A percentile compares a stretch with the other conserved stretches of the same genome.
These are phyloP conservation scores for Caenorhabditis sinica DNA, from an alignment of 2,888 invertebrate species.

Conservation along the genomic window DNA sequence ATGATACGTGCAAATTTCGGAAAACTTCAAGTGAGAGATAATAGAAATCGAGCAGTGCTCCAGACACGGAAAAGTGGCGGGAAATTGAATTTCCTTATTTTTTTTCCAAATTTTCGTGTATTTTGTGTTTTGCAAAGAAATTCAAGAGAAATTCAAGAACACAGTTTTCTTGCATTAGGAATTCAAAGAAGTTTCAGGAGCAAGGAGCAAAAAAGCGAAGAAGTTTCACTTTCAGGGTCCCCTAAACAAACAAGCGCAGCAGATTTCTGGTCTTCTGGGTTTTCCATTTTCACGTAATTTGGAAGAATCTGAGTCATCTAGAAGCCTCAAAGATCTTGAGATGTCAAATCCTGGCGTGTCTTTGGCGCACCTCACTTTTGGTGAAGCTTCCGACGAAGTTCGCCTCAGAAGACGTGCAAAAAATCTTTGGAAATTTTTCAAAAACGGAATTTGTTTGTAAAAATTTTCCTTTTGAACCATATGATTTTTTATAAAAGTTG, in stretches of 20 bases:
- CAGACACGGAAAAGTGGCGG: constrained; percentile 41
- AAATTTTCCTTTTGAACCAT: too few species aligned
- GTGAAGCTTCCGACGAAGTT: too few species aligned
- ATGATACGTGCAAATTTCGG: constrained; percentile 48
- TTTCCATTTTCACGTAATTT: not conserved
- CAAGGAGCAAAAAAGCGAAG: not conserved
- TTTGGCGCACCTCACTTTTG: too few species aligned
- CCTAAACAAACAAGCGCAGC: not conserved
- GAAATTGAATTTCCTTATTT: constrained; percentile 46
- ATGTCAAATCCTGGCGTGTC: too few species aligned
- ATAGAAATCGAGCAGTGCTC: not conserved
- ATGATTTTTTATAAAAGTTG: too few species aligned
- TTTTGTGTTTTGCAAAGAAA: constrained; percentile 24
- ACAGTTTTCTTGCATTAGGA: not conserved
- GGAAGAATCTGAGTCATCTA: not conserved
- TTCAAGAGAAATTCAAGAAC: not conserved
- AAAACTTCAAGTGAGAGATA: not conserved
- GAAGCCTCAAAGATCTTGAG: not conserved
- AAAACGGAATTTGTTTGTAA: too few species aligned
- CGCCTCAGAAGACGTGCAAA: too few species aligned
- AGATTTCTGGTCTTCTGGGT: not conserved
- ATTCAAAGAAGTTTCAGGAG: not conserved
- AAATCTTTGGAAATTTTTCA: too few species aligned
- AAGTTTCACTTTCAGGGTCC: not conserved
- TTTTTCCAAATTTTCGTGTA: not conserved